A percentile compares a stretch with the other conserved stretches of the same genome.
Conservation (phyloP, 2,888 invertebrate species). For the Chrysomela aeneicollis region DNA sequence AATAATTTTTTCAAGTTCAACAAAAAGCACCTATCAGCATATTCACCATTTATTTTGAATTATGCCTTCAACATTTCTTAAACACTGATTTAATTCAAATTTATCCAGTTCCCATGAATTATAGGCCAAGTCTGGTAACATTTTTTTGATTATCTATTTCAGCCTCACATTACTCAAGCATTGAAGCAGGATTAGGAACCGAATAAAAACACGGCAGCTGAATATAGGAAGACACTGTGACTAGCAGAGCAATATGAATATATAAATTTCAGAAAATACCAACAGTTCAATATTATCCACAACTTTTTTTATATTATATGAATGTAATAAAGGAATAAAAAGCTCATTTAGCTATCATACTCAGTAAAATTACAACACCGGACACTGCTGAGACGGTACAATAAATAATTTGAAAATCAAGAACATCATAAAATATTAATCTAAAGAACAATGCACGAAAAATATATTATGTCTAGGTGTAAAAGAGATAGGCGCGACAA, state of each 20-base stretch:
- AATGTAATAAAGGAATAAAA: neutral
- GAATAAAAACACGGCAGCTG: neutral
- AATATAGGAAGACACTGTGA: slow-evolving; percentile 1
- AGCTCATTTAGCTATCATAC: neutral
- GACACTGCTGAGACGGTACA: neutral
- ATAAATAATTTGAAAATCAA: neutral
- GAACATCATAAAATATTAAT: neutral
- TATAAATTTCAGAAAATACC: neutral
- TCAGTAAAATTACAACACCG: neutral
- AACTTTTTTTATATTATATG: neutral
- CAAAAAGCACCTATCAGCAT: neutral
- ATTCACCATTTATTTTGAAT: neutral
- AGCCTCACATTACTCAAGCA: neutral
- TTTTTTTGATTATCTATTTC: neutral
- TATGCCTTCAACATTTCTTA: neutral
- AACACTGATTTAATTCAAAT: neutral
- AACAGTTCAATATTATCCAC: neutral
- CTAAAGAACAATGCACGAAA: neutral
- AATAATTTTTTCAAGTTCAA: neutral
- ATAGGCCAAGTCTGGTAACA: neutral
- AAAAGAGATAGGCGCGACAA: neutral
- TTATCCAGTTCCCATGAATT: neutral
- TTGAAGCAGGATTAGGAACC: neutral
- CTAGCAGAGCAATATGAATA: neutral
- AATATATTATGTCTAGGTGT: neutral